Percentiles rank a stretch among this genome's conserved stretches.
Conservation (phyloP, 2,888 invertebrate genomes). For the Lottia gigantea region DNA sequence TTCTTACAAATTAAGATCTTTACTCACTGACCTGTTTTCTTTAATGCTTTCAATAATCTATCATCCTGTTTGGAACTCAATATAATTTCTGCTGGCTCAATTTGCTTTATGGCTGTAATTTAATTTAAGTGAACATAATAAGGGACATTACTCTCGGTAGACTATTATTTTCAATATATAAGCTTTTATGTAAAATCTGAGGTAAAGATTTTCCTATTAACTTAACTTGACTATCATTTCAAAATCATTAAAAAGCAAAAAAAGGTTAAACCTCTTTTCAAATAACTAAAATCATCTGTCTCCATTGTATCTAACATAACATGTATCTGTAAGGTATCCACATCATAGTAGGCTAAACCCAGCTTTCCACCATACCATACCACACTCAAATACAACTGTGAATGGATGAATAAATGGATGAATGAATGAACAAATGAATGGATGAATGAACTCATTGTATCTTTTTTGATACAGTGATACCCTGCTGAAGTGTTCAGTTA, state of each 20-base stretch:
- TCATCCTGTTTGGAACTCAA: slow-evolving; percentile 65
- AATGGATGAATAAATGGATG: slow-evolving; percentile 22
- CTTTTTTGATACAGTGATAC: no score
- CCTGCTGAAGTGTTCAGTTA: no score
- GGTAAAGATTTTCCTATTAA: no score
- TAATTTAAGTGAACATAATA: slow-evolving; percentile 20
- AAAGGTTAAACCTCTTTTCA: slow-evolving; percentile 65
- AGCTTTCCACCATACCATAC: slow-evolving; percentile 77
- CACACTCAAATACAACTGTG: slow-evolving; percentile 75
- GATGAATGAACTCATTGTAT: no score
- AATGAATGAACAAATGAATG: no score
- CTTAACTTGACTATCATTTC: no score
- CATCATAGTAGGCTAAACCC: slow-evolving; percentile 81
- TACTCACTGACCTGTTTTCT: slow-evolving; percentile 38
- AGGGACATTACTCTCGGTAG: no score
- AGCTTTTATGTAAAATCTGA: no score
- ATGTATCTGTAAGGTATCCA: slow-evolving; percentile 76
- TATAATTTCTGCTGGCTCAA: slow-evolving; percentile 58
- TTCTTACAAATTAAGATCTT: neutral
- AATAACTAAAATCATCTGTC: slow-evolving; percentile 74
- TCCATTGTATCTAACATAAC: slow-evolving; percentile 79
- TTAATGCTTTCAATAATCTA: slow-evolving; percentile 58
- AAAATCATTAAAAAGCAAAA: no score
- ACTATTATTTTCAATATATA: no score
- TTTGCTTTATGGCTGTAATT: slow-evolving; percentile 57